phyloP scores from a whole-genome alignment of 2,888 invertebrate species.

The Cynaeus angustus region DNA sequence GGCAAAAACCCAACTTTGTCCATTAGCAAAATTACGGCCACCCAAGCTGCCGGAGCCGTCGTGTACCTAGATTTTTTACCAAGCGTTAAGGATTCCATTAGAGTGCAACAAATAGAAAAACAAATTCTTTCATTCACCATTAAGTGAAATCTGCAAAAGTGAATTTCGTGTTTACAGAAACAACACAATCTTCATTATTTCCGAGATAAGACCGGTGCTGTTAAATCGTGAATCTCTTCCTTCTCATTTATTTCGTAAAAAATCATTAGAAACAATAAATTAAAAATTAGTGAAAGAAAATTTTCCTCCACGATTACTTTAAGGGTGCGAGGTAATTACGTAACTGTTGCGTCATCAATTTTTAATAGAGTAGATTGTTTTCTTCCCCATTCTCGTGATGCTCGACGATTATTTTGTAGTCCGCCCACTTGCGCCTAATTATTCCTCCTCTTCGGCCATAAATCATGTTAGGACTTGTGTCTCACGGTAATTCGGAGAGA shows the following conservation, averaged over 20 bases:
- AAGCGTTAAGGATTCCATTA: neutral
- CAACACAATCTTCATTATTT: neutral
- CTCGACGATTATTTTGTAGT: constrained; percentile 42
- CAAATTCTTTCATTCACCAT: neutral
- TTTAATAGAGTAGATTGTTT: constrained; percentile 48
- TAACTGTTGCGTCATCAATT: constrained; percentile 46
- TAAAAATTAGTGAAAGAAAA: constrained; percentile 24
- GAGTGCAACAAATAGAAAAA: neutral
- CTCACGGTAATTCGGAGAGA: constrained; percentile 35
- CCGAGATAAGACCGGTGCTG: neutral
- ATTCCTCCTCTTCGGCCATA: constrained; percentile 44
- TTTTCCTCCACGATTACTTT: constrained; percentile 19
- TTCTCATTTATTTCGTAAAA: neutral
- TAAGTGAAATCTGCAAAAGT: neutral
- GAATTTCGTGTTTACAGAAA: neutral
- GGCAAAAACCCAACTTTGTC: constrained; percentile 41
- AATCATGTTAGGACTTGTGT: constrained; percentile 44
- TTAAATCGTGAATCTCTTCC: too few relatives aligned
- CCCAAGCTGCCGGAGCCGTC: constrained; percentile 30
- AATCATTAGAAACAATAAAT: constrained; percentile 30
- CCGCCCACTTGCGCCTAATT: constrained; percentile 46
- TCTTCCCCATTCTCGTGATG: constrained; percentile 44
- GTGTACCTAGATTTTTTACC: constrained; percentile 4
- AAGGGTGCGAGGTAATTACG: constrained; percentile 40
- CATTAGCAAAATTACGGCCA: constrained; percentile 41